Evolutionary conservation across 1,140 invertebrate genomes (phyloP), one percentile per base, ranked within the genome.

Genomic region (Hypothenemus hampei): DNA sequence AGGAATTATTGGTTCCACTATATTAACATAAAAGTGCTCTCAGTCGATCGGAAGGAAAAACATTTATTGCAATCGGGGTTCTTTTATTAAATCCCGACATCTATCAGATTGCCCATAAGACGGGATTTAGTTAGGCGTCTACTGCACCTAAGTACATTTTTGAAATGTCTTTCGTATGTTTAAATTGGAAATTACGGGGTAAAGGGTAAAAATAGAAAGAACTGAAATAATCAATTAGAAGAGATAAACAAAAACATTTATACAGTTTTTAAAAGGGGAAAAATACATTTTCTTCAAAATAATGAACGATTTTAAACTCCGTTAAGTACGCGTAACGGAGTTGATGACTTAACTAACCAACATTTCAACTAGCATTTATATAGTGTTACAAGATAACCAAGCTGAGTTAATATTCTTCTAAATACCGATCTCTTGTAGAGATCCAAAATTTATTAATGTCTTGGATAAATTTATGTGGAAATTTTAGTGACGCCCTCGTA

Each of bases 61-160:
- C 60, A 62, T 58, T 66, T 64, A 64, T 64, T 62, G 62, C 58
- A 57, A 62, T 43, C 55, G 57, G 57, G 59, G 57, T 50, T 50
- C 53, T 51, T 64, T 66, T 66, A 61, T 62, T 66, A 66, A 66
- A 66, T 65, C 65, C 63, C 49, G 45, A 59, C 59, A 66, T 66
- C 63, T 57, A 66, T 66, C 65, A 66, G 52, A 58, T 57, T 48
- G 55, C 40, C 54, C 59, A 58, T 61, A 65, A 62, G 55, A 45
- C 18, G 29, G 63, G 63, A 65, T 66, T 64, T 60, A 53, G 50
- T 46, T 52, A 48, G 58, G 45, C 56, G 60, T 53, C 54, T 60
- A 65, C 49, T 65, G 61, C 59, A 58, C 57, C 40, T 58, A 62
- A 61, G 47, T 65, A 57, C 59, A 62, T 56, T 52, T 53, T 43